phyloP scores from a whole-genome alignment of 2,888 invertebrate species.

The Drosophila niveifrons region DNA sequence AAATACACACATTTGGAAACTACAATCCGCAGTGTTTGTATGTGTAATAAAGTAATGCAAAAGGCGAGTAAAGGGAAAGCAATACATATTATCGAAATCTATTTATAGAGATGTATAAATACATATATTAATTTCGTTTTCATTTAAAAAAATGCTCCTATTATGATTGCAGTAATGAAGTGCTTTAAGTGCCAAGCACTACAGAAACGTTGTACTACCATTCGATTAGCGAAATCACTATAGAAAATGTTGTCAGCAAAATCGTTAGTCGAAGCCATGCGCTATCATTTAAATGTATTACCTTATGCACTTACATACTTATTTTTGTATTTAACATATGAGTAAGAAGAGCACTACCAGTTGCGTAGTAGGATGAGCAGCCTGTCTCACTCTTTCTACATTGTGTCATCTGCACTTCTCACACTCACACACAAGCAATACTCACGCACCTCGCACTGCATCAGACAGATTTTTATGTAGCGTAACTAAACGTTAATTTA shows the following conservation, averaged over 20 bases:
- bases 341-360: not conserved
- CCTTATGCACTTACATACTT: no score
- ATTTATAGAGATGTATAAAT: no score
- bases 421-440: not conserved
- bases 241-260: no score
- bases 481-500: slow-evolving; percentile 79
- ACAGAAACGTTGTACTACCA: not conserved
- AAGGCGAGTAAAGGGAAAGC: not conserved
- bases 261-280: no score
- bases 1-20: not conserved
- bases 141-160: no score
- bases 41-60: not conserved
- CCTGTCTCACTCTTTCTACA: not conserved
- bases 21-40: not conserved
- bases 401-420: slow-evolving; percentile 15
- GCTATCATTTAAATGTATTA: no score
- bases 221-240: no score
- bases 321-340: not conserved
- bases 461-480: slow-evolving; percentile 73
- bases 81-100: no score
- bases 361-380: not conserved
- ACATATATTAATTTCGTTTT: no score
- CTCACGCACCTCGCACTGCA: not conserved
- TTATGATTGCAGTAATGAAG: no score
- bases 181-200: not conserved